A percentile compares a stretch with the other conserved stretches of the same genome.
Conservation (phyloP, 2,888 invertebrate genomes). For the Odontocolon sp. region DNA sequence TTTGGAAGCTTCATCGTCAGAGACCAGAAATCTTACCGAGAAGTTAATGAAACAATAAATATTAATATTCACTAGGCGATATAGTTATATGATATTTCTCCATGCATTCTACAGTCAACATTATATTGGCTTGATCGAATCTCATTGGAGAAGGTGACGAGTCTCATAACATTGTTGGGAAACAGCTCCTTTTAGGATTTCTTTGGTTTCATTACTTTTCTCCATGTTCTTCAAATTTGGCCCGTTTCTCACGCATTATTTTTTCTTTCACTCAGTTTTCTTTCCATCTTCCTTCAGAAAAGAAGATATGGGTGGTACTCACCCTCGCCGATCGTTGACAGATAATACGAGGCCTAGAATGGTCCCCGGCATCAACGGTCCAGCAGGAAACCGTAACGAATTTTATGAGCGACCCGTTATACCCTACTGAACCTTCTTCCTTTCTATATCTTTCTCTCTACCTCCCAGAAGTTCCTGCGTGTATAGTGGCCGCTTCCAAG, state of each 20-base stretch:
- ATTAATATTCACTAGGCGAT: not conserved
- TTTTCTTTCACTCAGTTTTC: not conserved
- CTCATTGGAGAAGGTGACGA: slow-evolving; percentile 48
- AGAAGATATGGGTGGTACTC: slow-evolving; percentile 33
- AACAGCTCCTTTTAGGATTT: slow-evolving; percentile 43
- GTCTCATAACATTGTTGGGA: slow-evolving; percentile 61
- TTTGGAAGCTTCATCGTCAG: not conserved
- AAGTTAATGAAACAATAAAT: slow-evolving; percentile 37
- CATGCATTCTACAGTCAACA: not conserved
- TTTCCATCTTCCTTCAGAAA: not conserved
- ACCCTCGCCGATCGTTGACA: slow-evolving; percentile 58
- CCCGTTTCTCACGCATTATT: not conserved
- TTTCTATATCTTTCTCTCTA: slow-evolving; percentile 44
- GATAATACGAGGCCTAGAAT: slow-evolving; percentile 51
- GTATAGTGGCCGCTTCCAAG: slow-evolving; percentile 36
- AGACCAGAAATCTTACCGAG: not conserved
- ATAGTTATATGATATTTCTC: not conserved
- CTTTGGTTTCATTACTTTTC: slow-evolving; percentile 27
- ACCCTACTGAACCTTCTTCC: slow-evolving; percentile 53
- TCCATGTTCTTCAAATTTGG: not conserved
- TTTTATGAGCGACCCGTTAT: slow-evolving; percentile 68
- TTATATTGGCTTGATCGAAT: not conserved
- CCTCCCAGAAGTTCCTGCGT: slow-evolving; percentile 56
- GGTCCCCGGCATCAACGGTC: not conserved
- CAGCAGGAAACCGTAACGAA: slow-evolving; percentile 68